phyloP scores from a whole-genome alignment of 2,888 invertebrate genomes.

The Drosophila nr. fundita region DNA sequence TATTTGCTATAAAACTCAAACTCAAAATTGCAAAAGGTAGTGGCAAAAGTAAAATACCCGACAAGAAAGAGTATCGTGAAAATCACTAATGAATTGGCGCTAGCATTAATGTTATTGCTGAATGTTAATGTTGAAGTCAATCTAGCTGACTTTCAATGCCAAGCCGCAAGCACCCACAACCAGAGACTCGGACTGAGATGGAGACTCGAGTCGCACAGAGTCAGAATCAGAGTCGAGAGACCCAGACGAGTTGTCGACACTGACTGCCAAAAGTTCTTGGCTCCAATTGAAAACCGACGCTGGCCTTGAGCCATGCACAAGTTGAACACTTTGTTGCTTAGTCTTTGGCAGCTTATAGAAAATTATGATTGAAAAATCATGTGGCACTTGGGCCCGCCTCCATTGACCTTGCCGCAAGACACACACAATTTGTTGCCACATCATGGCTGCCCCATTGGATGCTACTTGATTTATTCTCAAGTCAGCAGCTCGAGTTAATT shows the following conservation, averaged over 20 bases:
- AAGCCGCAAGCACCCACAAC: conserved; percentile 40
- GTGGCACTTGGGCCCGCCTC: conserved; percentile 37
- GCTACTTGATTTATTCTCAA: conserved; percentile 41
- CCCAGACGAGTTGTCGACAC: conserved; percentile 40
- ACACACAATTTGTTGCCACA: conserved; percentile 46
- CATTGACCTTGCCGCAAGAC: conserved; percentile 47
- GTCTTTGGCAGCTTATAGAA: conserved; percentile 29
- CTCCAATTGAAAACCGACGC: conserved; percentile 54
- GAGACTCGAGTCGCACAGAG: conserved; percentile 2
- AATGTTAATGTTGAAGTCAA: conserved; percentile 22
- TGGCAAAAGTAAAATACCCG: no score
- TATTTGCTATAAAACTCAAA: neutral
- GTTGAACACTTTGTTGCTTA: conserved; percentile 14
- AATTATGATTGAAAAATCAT: conserved; percentile 52
- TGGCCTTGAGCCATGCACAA: conserved; percentile 54
- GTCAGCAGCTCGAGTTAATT: conserved; percentile 27
- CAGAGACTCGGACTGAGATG: conserved; percentile 25
- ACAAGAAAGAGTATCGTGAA: conserved; percentile 7
- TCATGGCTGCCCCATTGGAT: conserved; percentile 43
- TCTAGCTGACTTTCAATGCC: conserved; percentile 46
- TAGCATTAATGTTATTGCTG: conserved; percentile 20
- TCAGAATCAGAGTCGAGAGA: conserved; percentile 34
- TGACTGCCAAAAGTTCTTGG: conserved; percentile 59
- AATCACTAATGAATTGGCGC: conserved; percentile 35
- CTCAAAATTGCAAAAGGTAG: neutral